Evolutionary conservation across 2,888 invertebrate species (phyloP).

Genomic region (Tiliacea aurago): DNA sequence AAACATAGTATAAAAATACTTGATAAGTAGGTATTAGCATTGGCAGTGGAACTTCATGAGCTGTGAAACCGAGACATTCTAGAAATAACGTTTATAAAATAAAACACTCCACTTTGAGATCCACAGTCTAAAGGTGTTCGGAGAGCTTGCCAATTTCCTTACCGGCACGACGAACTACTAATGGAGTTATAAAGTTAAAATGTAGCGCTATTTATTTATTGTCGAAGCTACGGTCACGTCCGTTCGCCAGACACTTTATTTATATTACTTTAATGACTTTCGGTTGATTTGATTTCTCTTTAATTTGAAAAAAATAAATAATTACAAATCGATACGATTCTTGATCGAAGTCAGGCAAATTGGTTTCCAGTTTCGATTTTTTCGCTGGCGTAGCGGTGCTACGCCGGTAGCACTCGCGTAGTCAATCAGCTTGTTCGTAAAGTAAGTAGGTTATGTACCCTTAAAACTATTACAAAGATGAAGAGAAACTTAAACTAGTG

Average conservation of each 20-base stretch:
- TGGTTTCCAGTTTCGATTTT: not conserved
- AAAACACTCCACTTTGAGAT: constrained; percentile 54
- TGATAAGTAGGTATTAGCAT: not conserved
- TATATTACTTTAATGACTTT: constrained; percentile 49
- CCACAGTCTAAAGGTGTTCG: constrained; percentile 48
- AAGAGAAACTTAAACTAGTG: not conserved
- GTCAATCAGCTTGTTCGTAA: not conserved
- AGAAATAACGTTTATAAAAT: not conserved
- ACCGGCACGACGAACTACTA: constrained; percentile 63
- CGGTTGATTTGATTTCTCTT: constrained; percentile 11
- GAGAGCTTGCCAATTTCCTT: constrained; percentile 71
- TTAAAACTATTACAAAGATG: not conserved
- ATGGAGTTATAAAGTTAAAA: constrained; percentile 69
- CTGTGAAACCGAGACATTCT: too few species aligned
- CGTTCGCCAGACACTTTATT: constrained; percentile 26
- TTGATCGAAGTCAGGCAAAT: not conserved
- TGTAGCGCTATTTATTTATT: constrained; percentile 64
- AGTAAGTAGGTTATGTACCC: not conserved
- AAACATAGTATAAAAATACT: not conserved
- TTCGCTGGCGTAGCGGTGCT: not conserved
- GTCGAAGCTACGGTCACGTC: constrained; percentile 35
- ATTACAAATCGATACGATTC: not conserved
- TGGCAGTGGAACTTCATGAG: not conserved
- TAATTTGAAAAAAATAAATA: not conserved
- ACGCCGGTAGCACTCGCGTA: constrained; percentile 25